Evolutionary conservation across 2,113 vertebrate species (phyloP).

Genomic region (Hypocryptadius cinnamomeus): DNA sequence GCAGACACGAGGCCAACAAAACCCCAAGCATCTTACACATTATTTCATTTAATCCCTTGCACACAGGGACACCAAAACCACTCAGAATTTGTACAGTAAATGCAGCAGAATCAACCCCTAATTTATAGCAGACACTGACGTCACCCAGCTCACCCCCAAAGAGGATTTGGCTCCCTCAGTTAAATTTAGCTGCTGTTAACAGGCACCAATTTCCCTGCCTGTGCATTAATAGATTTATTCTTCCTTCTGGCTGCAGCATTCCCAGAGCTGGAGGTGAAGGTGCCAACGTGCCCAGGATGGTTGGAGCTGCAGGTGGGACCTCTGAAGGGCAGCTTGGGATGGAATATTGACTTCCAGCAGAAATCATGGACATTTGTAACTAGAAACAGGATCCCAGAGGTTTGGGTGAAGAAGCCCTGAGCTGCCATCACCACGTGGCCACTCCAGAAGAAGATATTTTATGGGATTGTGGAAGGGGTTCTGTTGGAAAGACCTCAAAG

Average conservation of each 20-base stretch:
- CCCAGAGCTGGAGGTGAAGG: background rate
- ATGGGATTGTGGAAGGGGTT: background rate
- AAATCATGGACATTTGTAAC: background rate
- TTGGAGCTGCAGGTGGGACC: background rate
- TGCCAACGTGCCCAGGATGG: background rate
- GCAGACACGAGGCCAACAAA: background rate
- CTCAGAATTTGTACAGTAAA: background rate
- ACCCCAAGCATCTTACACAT: background rate
- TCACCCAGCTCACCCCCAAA: background rate
- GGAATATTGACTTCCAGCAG: background rate
- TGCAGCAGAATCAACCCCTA: background rate
- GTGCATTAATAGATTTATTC: background rate
- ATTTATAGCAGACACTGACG: background rate
- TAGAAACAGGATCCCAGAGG: background rate
- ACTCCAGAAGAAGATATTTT: background rate
- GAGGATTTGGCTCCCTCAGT: background rate
- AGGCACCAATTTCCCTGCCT: background rate
- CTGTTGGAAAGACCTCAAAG: background rate
- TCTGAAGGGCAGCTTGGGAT: background rate
- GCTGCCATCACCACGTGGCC: background rate
- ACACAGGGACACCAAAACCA: background rate
- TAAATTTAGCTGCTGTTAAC: constrained; percentile 23
- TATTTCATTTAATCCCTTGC: background rate
- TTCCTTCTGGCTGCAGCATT: background rate
- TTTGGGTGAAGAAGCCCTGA: background rate